Evolutionary conservation across 1,140 invertebrate species (phyloP).

Genomic region (Diorhabda sublineata): DNA sequence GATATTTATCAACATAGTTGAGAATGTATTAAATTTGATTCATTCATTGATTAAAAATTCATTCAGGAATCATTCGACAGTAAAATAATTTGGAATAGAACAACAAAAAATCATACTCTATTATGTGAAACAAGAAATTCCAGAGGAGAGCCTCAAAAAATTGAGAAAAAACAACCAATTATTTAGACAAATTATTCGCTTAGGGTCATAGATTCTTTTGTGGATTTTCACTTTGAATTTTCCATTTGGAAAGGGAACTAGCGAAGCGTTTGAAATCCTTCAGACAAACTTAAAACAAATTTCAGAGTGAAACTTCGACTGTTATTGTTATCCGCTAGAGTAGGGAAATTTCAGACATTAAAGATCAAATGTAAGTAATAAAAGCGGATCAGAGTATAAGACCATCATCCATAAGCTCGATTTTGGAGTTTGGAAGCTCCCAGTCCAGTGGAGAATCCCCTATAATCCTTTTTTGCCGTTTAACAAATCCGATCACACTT

Average conservation of each 20-base stretch:
- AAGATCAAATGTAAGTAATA: conserved; percentile 29
- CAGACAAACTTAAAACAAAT: neutral
- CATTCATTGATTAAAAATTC: no score
- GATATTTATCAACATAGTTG: no score
- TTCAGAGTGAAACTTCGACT: neutral
- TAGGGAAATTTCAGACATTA: conserved; percentile 17
- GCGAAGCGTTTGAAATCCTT: neutral
- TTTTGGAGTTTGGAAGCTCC: conserved; percentile 24
- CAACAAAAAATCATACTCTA: no score
- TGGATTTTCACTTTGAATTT: neutral
- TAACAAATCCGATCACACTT: conserved; percentile 38
- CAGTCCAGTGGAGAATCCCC: conserved; percentile 31
- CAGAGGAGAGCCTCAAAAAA: no score
- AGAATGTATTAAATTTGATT: no score
- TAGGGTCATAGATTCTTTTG: neutral
- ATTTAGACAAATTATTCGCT: no score
- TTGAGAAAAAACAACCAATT: no score
- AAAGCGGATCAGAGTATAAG: conserved; percentile 27
- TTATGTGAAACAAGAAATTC: no score
- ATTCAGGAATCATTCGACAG: no score
- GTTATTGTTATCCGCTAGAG: conserved; percentile 5
- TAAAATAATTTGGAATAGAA: no score
- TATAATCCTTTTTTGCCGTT: conserved; percentile 36
- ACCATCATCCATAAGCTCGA: conserved; percentile 29
- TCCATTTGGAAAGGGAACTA: neutral